A percentile compares a stretch with the other conserved stretches of the same genome.
These are phyloP conservation scores for Eupithecia abbreviata DNA, from an alignment of 2,888 invertebrate genomes.

Conservation along the genomic window DNA sequence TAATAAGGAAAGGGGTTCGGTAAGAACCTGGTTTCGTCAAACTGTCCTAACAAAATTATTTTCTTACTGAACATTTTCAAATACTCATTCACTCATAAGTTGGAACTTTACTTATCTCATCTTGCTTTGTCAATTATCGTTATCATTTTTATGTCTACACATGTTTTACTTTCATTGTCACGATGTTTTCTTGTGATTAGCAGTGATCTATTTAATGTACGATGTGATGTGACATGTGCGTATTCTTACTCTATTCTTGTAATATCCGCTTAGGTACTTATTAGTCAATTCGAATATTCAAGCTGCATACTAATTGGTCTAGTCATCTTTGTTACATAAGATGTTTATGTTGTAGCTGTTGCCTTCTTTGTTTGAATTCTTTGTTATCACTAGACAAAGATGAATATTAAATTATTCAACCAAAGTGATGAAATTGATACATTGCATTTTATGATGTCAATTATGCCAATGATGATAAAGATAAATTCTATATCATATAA, in stretches of 20 bases:
- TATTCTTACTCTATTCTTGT: neutral
- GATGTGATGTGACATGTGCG: neutral
- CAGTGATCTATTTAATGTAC: slow-evolving; percentile 51
- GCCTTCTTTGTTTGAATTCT: neutral
- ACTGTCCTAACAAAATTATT: neutral
- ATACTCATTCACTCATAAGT: neutral
- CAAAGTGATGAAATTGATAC: neutral
- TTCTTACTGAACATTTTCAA: neutral
- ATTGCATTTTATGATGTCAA: neutral
- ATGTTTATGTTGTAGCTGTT: neutral
- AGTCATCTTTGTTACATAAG: neutral
- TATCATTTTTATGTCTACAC: slow-evolving; percentile 39
- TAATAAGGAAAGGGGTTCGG: neutral
- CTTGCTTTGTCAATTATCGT: slow-evolving; percentile 3
- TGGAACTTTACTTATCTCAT: neutral
- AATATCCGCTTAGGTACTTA: neutral
- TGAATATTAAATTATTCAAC: neutral
- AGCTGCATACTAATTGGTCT: neutral
- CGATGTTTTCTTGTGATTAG: slow-evolving; percentile 49
- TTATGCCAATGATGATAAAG: neutral
- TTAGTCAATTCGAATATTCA: neutral
- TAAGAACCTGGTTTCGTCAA: neutral
- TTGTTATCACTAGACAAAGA: neutral
- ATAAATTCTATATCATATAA: neutral
- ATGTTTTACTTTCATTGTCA: slow-evolving; percentile 48